Percentiles rank a stretch among this genome's conserved stretches.
phyloP scores from a whole-genome alignment of 2,797 vertebrate genomes.

The Prunella strophiata region DNA sequence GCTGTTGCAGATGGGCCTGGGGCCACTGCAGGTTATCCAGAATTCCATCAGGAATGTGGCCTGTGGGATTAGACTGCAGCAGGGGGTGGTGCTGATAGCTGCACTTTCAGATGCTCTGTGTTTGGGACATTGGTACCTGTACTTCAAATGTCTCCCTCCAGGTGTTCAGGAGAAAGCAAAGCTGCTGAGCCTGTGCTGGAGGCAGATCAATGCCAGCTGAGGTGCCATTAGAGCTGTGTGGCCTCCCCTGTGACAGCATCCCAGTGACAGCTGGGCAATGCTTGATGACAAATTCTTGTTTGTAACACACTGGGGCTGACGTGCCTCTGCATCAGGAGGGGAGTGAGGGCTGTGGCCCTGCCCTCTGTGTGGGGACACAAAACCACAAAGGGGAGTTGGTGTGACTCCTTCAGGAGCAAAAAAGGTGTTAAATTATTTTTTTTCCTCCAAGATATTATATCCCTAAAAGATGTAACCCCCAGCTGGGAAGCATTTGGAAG shows the following conservation, averaged over 20 bases:
- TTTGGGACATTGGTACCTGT: not conserved
- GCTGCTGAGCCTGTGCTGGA: not conserved
- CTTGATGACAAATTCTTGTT: not conserved
- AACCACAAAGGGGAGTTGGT: not conserved
- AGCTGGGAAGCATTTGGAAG: not conserved
- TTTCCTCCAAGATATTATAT: not conserved
- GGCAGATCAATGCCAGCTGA: not conserved
- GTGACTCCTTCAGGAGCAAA: not conserved
- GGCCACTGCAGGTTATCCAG: not conserved
- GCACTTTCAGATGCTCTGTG: not conserved
- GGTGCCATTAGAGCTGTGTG: not conserved
- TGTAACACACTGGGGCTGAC: not conserved
- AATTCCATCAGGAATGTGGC: not conserved
- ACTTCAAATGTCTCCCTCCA: not conserved
- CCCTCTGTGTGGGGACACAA: not conserved
- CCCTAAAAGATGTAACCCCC: not conserved
- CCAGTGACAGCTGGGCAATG: not conserved
- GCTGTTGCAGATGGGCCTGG: not conserved
- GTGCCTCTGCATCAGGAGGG: not conserved
- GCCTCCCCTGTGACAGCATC: not conserved
- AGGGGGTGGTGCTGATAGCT: not conserved
- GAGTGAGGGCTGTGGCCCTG: not conserved
- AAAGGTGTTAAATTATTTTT: not conserved
- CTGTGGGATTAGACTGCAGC: not conserved
- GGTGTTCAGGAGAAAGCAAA: not conserved